phyloP scores from a whole-genome alignment of 2,888 invertebrate genomes.

The Nematopogon swammerdamellus region DNA sequence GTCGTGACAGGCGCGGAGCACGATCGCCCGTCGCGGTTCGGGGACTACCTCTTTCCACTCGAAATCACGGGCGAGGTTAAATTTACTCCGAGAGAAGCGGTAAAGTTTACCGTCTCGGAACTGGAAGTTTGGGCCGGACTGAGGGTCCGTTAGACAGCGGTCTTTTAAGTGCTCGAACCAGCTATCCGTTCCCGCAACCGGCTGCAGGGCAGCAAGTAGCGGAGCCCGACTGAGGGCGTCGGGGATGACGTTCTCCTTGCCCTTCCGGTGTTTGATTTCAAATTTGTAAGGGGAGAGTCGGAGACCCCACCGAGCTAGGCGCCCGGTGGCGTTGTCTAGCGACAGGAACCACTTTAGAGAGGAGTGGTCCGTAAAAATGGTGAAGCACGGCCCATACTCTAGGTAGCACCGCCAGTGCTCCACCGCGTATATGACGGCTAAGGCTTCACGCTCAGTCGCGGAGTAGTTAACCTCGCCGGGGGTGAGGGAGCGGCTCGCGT shows the following conservation, averaged over 20 bases:
- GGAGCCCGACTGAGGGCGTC: conserved; percentile 7
- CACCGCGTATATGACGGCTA: neutral
- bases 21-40: neutral
- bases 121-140: neutral
- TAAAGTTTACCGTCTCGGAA: neutral
- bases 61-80: neutral
- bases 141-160: neutral
- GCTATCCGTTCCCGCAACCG: neutral
- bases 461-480: neutral
- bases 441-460: neutral
- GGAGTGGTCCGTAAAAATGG: conserved; percentile 13
- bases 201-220: neutral
- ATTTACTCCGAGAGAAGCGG: neutral
- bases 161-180: neutral
- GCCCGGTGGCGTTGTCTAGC: conserved; percentile 2
- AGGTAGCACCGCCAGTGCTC: neutral
- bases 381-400: neutral
- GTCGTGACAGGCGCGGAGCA: neutral
- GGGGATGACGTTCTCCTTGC: conserved; percentile 6
- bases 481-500: neutral
- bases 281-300: conserved; percentile 3
- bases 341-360: conserved; percentile 12
- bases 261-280: conserved; percentile 7
- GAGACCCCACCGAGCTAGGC: conserved; percentile 4
- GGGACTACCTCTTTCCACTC: neutral